Evolutionary conservation across 2,113 vertebrate genomes (phyloP), one percentile per base, ranked within the genome.

Genomic region (Cathartes aura): DNA sequence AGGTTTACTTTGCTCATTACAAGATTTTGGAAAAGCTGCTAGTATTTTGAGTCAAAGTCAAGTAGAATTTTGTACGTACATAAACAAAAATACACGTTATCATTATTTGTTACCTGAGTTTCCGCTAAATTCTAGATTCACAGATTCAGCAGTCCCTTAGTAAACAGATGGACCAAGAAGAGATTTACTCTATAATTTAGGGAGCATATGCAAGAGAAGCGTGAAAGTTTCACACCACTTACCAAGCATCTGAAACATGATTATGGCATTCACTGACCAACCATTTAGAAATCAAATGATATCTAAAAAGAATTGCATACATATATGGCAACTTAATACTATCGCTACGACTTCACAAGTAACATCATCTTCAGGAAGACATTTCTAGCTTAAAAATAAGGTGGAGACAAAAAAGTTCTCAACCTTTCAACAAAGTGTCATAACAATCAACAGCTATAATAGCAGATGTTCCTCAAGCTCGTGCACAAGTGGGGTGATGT

Each of bases 61-160:
- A 47, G 42, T 9, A 55, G 32, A 70, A 62, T 36, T 67, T 67
- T 74, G 12, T 16, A 81, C 0, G 0, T 29, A 45, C 12, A 45
- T 13, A n/a, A 64, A 80, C 4, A 52, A 74, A 94, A 76, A 19
- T 26, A 58, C 1, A 2, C 0, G 0, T 11, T 32, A 64, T 27
- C 20, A 32, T 79, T 45, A 71, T 62, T 55, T 38, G 4, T 30
- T 56, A 80, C 4, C 6, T 17, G 5, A 1, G 17, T 38, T 87
- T 81, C 24, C 5, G 1, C 18, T 50, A 59, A 73, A 63, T 68
- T 90, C 40, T 59, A 43, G 36, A 76, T 72, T 90, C 34, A n/a
- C 38, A 38, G 38, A 89, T 63, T 74, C 52, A 45, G 64, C 40
- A 72, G 34, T 36, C 75, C 38, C 56, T 87, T 62, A 36, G 36